Conservation (phyloP, 92 coral and sea anemone species). For the Umimayanthus kanabou region DNA sequence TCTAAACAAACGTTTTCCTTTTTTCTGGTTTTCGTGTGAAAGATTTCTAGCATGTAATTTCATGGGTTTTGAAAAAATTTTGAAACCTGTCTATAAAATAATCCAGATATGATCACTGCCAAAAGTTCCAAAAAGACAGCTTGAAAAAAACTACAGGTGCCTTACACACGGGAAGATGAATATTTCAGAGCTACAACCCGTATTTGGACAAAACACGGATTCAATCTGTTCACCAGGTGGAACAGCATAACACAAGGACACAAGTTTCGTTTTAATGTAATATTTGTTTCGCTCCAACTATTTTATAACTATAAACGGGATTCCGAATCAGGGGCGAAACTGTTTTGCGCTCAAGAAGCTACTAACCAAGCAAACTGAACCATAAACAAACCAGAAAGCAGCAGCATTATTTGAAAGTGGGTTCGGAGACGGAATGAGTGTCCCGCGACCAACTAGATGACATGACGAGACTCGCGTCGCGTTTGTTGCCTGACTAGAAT, state of each 20-base stretch:
- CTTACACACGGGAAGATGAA: constrained; percentile 11
- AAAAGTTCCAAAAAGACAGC: not conserved
- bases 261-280: constrained; percentile 13
- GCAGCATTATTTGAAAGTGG: constrained; percentile 18
- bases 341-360: not conserved
- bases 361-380: not conserved
- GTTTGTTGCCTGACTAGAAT: constrained; percentile 47
- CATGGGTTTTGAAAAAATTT: constrained; percentile 11
- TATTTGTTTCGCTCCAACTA: not conserved
- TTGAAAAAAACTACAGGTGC: not conserved
- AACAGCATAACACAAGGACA: constrained; percentile 22
- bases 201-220: not conserved
- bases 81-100: not conserved
- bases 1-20: not conserved
- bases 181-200: constrained; percentile 23
- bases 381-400: constrained; percentile 5
- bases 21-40: not conserved
- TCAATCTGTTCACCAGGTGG: constrained; percentile 27
- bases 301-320: not conserved
- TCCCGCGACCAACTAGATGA: not conserved
- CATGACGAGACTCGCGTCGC: constrained; percentile 24
- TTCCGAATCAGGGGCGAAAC: constrained; percentile 20
- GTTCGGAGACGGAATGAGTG: not conserved
- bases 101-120: not conserved
- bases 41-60: not conserved